Base-by-base conservation (phyloP, 1,140 invertebrate genomes). In the Ylistrum balloti region DNA sequence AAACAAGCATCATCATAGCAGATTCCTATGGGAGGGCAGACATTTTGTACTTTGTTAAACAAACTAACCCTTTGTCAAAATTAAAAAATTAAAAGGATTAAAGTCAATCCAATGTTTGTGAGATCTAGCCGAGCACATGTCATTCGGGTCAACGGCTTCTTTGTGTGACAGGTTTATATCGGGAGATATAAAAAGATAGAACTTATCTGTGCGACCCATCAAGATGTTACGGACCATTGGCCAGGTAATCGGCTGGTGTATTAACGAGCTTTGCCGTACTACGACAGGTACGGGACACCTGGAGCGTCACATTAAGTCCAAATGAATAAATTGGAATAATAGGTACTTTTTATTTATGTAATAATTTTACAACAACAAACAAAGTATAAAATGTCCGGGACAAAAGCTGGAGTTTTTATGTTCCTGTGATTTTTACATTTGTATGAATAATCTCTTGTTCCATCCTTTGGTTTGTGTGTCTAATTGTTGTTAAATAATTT, bases 11-110 rank as follows among this genome's bases (percentile, higher is more conserved):
- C 11, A 28, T 28, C 56, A 28, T n/a, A n/a, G 56, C 22, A 74
- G 56, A 74, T 28, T 28, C 56, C 56, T 5, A 17, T 5, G 56
- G n/a, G 56, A 17, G 9, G 56, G n/a, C 22, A n/a, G 56, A n/a
- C 22, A 28, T 74, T 74, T 74, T 74, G 56, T 74, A 74, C 56
- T 74, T 28, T 74, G 22, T n/a, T 74, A 48, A 74, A 74, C 56
- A 74, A 74, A 74, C 56, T 17, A 28, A 74, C 5, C 56, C 56
- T 74, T 74, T 74, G 56, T 74, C 13, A n/a, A 74, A 17, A 74
- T 74, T 74, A 74, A 74, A 74, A 74, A 74, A 74, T 74, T 74
- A 74, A 74, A 74, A 74, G 56, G 56, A 74, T 74, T 74, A 74
- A 74, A 74, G 56, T 74, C 56, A 17, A n/a, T 74, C 56, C 9